Conservation (phyloP, 2,888 invertebrate species). For the Flabesymbios commensalis region DNA sequence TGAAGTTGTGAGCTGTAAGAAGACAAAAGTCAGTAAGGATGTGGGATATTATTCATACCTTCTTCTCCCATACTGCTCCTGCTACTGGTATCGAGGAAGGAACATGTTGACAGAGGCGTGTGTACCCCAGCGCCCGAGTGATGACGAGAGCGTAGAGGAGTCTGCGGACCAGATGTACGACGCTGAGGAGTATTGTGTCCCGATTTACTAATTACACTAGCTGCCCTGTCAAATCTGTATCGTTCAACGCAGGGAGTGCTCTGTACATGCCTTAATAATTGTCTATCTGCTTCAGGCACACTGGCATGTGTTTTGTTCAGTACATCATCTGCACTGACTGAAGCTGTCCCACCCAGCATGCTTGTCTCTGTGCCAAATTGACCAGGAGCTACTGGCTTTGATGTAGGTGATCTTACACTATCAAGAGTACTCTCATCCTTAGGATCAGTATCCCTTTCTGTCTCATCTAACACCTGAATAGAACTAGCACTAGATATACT, state of each 20-base stretch:
- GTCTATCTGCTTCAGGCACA: not conserved
- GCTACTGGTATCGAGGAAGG: slow-evolving; percentile 33
- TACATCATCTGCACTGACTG: not conserved
- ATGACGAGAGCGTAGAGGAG: slow-evolving; percentile 22
- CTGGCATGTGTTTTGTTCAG: not conserved
- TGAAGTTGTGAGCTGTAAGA: no score
- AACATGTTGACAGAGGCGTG: slow-evolving; percentile 26
- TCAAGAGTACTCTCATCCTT: not conserved
- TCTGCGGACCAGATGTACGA: not conserved
- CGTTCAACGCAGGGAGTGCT: slow-evolving; percentile 36
- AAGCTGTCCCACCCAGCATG: not conserved
- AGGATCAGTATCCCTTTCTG: not conserved
- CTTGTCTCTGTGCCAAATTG: not conserved
- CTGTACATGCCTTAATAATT: slow-evolving; percentile 22
- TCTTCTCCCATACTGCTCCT: slow-evolving; percentile 33
- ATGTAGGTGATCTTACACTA: not conserved
- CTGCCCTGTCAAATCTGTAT: slow-evolving; percentile 17
- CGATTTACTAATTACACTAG: not conserved
- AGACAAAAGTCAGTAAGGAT: no score
- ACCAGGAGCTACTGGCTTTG: not conserved
- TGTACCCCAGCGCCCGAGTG: slow-evolving; percentile 22
- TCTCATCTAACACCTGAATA: slow-evolving; percentile 7
- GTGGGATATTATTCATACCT: no score
- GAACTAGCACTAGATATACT: slow-evolving; percentile 11
- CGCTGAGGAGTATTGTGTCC: slow-evolving; percentile 5